Conservation (phyloP, 2,888 invertebrate species). For the Microplitis manilae region DNA sequence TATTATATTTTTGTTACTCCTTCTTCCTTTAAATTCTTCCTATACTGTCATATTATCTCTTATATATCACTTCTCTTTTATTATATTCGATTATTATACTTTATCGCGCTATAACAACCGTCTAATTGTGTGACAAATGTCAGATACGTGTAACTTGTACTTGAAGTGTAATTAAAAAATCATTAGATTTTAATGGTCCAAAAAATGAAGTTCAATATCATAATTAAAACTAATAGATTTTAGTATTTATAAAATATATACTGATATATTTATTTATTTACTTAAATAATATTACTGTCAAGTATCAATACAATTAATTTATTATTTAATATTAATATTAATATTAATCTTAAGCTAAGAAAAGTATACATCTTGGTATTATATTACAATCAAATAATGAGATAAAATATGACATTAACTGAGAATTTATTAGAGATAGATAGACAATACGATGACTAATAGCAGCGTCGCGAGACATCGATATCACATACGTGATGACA, state of each 20-base stretch:
- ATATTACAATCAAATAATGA: background rate
- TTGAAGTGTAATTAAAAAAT: background rate
- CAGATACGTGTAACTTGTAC: background rate
- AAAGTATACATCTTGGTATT: no score
- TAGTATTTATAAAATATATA: no score
- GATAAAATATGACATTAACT: background rate
- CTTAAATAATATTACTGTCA: no score
- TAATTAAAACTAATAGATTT: conserved; percentile 8
- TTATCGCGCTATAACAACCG: background rate
- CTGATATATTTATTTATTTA: no score
- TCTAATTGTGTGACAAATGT: background rate
- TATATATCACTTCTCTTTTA: background rate
- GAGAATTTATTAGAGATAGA: conserved; percentile 2
- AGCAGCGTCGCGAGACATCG: background rate
- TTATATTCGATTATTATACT: background rate
- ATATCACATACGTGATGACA: conserved; percentile 22
- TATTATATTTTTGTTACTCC: background rate
- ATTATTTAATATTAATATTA: no score
- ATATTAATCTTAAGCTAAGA: no score
- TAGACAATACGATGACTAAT: conserved; percentile 15
- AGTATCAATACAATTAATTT: no score
- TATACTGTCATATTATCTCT: background rate
- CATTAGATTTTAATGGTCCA: background rate
- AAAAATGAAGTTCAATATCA: no score
- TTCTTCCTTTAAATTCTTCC: background rate